phyloP scores from a whole-genome alignment of 2,797 vertebrate species.

The Nyctibius grandis region DNA sequence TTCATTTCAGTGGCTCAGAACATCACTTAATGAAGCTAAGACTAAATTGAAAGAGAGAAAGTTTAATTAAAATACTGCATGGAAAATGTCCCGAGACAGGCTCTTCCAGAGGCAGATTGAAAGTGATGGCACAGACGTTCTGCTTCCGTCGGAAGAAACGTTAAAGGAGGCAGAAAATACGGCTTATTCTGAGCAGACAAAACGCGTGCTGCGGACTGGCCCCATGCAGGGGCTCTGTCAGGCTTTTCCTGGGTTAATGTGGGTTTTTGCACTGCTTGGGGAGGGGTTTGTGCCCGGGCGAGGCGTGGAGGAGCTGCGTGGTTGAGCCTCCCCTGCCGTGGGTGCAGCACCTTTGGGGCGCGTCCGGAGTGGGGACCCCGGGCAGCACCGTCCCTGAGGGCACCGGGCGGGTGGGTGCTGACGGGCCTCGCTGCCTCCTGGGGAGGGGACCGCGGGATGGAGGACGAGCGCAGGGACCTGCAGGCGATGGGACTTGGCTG shows the following conservation, averaged over 20 bases:
- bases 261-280: neutral
- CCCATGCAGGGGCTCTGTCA: accelerated
- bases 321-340: accelerated
- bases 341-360: accelerated
- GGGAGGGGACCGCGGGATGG: neutral
- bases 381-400: accelerated
- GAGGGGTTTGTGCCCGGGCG: neutral
- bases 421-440: accelerated
- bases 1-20: conserved; percentile 2
- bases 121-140: neutral
- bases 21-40: neutral
- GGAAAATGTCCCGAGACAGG: conserved; percentile 6
- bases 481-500: accelerated
- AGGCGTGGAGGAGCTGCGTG: accelerated
- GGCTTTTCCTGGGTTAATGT: accelerated
- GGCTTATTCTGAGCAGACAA: neutral
- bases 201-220: neutral
- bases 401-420: neutral
- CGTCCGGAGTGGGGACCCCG: accelerated
- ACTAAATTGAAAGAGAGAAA: neutral
- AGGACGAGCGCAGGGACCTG: accelerated
- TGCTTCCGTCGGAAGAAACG: neutral
- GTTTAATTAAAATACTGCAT: conserved; percentile 40
- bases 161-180: neutral
- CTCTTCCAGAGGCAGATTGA: neutral